Evolutionary conservation across 2,888 invertebrate species (phyloP).

Genomic region (Margaritifera margaritifera): DNA sequence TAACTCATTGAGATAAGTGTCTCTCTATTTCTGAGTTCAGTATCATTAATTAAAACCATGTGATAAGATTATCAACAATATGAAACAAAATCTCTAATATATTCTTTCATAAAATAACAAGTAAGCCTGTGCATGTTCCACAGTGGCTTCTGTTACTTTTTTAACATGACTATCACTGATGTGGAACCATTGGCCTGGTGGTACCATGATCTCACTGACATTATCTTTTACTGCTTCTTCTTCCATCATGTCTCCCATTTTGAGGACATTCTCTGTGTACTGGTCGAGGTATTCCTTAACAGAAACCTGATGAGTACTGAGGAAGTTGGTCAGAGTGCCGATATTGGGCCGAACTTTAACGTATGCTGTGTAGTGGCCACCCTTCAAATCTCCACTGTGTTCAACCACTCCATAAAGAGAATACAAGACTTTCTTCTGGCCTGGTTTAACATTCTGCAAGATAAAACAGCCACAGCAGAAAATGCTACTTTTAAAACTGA

Average conservation of each 20-base stretch:
- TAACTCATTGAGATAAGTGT: no score
- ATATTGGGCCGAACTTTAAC: slow-evolving; percentile 82
- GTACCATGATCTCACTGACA: slow-evolving; percentile 50
- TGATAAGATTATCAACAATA: no score
- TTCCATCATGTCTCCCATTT: slow-evolving; percentile 24
- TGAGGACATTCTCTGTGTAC: slow-evolving; percentile 39
- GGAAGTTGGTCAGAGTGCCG: slow-evolving; percentile 51
- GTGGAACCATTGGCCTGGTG: slow-evolving; percentile 90
- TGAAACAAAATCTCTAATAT: slow-evolving; percentile 44
- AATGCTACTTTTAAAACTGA: no score
- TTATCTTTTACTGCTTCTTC: slow-evolving; percentile 36
- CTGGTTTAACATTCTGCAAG: slow-evolving; percentile 69
- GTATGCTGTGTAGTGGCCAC: slow-evolving; percentile 94
- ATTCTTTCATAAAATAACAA: slow-evolving; percentile 96
- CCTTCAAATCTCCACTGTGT: slow-evolving; percentile 92
- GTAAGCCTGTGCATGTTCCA: slow-evolving; percentile 92
- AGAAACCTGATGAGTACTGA: slow-evolving; percentile 44
- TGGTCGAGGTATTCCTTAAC: slow-evolving; percentile 52
- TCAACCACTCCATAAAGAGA: slow-evolving; percentile 95
- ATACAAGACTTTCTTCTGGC: slow-evolving; percentile 84
- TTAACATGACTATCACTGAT: slow-evolving; percentile 92
- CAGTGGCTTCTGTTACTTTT: slow-evolving; percentile 84
- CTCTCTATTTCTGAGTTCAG: no score
- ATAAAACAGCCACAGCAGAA: slow-evolving; percentile 3
- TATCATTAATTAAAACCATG: no score